Evolutionary conservation across 2,797 vertebrate genomes (phyloP), one percentile per base, ranked within the genome.

Genomic region (Semotilus atromaculatus): DNA sequence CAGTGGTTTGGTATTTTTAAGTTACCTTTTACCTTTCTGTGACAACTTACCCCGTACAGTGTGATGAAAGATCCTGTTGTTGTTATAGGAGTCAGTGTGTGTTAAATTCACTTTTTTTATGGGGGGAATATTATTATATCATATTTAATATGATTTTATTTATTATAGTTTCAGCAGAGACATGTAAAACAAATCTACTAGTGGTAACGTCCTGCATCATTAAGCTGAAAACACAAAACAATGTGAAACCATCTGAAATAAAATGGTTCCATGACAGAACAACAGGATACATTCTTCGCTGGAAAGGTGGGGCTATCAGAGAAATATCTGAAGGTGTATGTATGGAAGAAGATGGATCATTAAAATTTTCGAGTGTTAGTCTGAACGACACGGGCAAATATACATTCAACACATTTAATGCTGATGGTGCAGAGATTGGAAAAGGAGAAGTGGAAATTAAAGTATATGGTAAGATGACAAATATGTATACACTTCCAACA

Each of bases 351-450:
- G 58, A 76, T 13, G 81, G 81, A 38, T 64, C 81, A 4, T 29
- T 83, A 0, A 64, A 0, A 19, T 36, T 74, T 51, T 5, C 1
- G 1, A 66, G 4, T 26, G 16, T 83, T 29, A 14, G 1, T 51
- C 4, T 53, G 23, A 26, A 14, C 0, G 72, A 58, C n/a, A 58
- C 13, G 0, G 74, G 82, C 45, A 58, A 0, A 34, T 84, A 84
- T 45, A 10, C 0, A 43, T 68, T 3, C n/a, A 1, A 0, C 1
- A 1, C 0, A 10, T 40, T 0, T 68, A 3, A 2, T 31, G 0
- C 0, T 16, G 0, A 0, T 1, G 82, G 60, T 1, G 1, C 0
- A 21, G 0, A 7, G 18, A 7, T 0, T 13, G 14, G 0, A n/a
- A 0, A 0, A 4, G 10, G 3, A 4, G 2, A 4, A 1, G 0